Percentiles rank a stretch among this genome's conserved stretches.
Evolutionary conservation across 2,113 vertebrate species (phyloP).

Genomic region (Scalopus aquaticus): DNA sequence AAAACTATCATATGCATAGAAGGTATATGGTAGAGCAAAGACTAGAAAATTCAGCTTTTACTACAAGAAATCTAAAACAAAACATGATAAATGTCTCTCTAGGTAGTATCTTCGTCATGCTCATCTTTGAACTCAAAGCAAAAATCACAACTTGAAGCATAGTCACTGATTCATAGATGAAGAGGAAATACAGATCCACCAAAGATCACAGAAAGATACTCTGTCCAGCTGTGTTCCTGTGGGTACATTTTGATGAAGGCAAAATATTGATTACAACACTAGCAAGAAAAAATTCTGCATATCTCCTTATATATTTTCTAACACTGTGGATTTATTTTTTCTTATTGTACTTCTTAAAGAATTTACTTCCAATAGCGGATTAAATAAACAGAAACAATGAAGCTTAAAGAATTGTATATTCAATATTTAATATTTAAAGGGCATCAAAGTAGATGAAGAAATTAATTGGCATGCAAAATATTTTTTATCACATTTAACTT

Average conservation of each 20-base stretch:
- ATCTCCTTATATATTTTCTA: not conserved
- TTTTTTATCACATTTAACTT: conserved; percentile 44
- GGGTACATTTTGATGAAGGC: not conserved
- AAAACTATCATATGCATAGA: not conserved
- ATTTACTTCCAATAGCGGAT: conserved; percentile 33
- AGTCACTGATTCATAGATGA: conserved; percentile 49
- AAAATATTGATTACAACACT: not conserved
- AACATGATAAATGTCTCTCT: conserved; percentile 29
- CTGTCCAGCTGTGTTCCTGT: not conserved
- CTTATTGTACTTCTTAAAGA: not conserved
- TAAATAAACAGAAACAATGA: conserved; percentile 47
- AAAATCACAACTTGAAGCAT: conserved; percentile 41
- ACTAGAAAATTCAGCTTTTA: conserved; percentile 40
- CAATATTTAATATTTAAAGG: conserved; percentile 56
- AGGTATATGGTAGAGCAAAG: not conserved
- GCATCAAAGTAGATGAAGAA: not conserved
- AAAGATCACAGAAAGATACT: conserved; percentile 43
- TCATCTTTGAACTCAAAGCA: conserved; percentile 30
- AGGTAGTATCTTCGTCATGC: not conserved
- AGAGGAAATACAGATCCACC: not conserved
- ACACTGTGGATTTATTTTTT: not conserved
- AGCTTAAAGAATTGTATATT: not conserved
- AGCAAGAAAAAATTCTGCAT: conserved; percentile 19
- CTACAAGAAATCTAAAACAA: conserved; percentile 14
- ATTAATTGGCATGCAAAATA: conserved; percentile 51